Base-by-base conservation (phyloP, 2,113 vertebrate species). In the Hemicordylus capensis region DNA sequence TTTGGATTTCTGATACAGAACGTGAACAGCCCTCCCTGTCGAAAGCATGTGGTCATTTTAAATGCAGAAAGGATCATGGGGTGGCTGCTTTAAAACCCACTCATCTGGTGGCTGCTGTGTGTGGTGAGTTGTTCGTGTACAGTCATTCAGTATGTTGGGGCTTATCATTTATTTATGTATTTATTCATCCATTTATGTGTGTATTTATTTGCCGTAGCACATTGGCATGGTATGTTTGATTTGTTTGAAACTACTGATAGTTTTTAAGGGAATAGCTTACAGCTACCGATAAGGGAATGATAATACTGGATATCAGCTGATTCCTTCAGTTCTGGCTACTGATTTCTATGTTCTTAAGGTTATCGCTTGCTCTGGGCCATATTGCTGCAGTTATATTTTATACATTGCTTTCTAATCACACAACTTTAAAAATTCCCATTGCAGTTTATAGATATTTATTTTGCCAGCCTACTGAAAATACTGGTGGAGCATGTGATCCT, bases 281-380 rank as follows among this genome's bases (percentile, higher is more conserved):
- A 74, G 37, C 26, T 28, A 34, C 24, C 3, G 4, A 63, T 22
- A 28, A 15, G 44, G 69, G 76, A n/a, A n/a, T n/a, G 82, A 51
- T 83, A 90, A 70, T 64, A 69, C 46, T n/a, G n/a, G 11, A 44
- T 11, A 89, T 37, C 56, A 80, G 78, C 80, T 87, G 80, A 67
- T 89, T 91, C 78, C 80, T 91, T 86, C 24, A 59, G 79, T 90
- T 89, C n/a, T 88, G 76, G 70, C 61, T n/a, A 54, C 59, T 28
- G 14, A 31, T 51, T 2, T 80, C 88, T 89, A 67, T 51, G 81
- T 86, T 87, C 70, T 78, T 88, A 73, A 19, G 26, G 59, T 87
- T 90, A 48, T 79, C 72, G 73, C 82, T 59, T 76, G 64, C 81
- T 54, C 28, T 90, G 42, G 66, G 79, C 66, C 88, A 78, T 89